Base-by-base conservation (phyloP, 2,888 invertebrate genomes). In the Blera fallax region DNA sequence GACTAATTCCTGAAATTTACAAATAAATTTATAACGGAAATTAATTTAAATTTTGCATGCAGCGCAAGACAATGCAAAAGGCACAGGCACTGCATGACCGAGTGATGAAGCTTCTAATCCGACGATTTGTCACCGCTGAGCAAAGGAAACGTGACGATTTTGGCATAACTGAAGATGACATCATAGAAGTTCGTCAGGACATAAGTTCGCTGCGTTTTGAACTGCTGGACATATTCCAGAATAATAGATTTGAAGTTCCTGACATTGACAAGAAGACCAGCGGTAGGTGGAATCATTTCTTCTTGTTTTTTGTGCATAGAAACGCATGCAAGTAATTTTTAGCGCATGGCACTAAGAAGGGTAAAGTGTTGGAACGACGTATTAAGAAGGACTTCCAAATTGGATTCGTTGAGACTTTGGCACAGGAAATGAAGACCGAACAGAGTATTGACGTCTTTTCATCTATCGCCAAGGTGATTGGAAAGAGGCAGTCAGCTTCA, bases 111-210 rank as follows among this genome's bases (percentile, higher is more conserved):
- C 94, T 98, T 64, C 92, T 99, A 82, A 96, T 99, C 24, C 95
- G 98, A 69, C 94, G 99, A 40, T 99, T 98, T 93, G 96, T 99
- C 14, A 97, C 97, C 0, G 95, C 96, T 0, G 97, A 97, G 91
- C 97, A 97, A 91, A 93, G 96, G 52, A 97, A 97, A 87, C 94
- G 97, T 62, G 98, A 98, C 90, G 97, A 98, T 70, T 96, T 95
- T 83, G 97, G 97, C 7, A 97, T 99, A 24, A 98, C 97, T 0
- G 99, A 99, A 91, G 99, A 99, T 92, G 99, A 99, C 92, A 97
- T 99, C 87, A 98, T 98, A 95, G 99, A 99, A 93, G 97, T 99
- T 89, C 95, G 99, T 89, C 98, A 99, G 90, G 99, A 99, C 91
- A 98, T 99, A 87, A 98, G 98, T n/a, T 96, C 98, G 3, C 94